Percentiles rank a stretch among this genome's conserved stretches.
Evolutionary conservation across 2,113 vertebrate genomes (phyloP).

Genomic region (Forbesichthys agassizii): DNA sequence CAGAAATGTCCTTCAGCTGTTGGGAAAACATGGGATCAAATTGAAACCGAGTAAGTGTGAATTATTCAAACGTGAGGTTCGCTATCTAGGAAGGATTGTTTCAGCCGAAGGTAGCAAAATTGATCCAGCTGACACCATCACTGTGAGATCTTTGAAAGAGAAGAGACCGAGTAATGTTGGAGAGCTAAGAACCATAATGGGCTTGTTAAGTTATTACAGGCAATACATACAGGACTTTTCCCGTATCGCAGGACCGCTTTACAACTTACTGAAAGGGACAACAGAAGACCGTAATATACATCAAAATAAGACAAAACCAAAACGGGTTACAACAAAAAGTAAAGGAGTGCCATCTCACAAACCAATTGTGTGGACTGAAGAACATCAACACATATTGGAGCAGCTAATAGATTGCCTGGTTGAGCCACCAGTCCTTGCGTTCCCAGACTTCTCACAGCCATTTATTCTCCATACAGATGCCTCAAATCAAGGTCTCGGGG

Average conservation of each 20-base stretch:
- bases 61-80: constrained; percentile 6
- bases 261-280: constrained; percentile 1
- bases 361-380: constrained; percentile 1
- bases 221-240: constrained; percentile 21
- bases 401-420: background rate
- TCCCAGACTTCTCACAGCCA: constrained; percentile 3
- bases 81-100: constrained; percentile 2
- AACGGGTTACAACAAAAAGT: background rate
- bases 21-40: constrained; percentile 9
- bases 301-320: background rate
- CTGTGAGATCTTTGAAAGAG: constrained; percentile 1
- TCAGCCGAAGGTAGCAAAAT: constrained; percentile 1
- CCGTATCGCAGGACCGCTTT: constrained; percentile 3
- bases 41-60: background rate
- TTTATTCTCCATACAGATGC: constrained; percentile 16
- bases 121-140: constrained; percentile 6
- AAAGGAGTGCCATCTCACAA: background rate
- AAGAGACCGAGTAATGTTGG: constrained; percentile 1
- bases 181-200: constrained; percentile 10
- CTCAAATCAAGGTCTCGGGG: constrained; percentile 18
- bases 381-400: background rate
- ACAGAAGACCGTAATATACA: background rate
- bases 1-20: constrained; percentile 3
- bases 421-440: background rate
- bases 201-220: constrained; percentile 23